Conservation (phyloP, 2,113 vertebrate genomes). For the Rhabdomys dilectus region DNA sequence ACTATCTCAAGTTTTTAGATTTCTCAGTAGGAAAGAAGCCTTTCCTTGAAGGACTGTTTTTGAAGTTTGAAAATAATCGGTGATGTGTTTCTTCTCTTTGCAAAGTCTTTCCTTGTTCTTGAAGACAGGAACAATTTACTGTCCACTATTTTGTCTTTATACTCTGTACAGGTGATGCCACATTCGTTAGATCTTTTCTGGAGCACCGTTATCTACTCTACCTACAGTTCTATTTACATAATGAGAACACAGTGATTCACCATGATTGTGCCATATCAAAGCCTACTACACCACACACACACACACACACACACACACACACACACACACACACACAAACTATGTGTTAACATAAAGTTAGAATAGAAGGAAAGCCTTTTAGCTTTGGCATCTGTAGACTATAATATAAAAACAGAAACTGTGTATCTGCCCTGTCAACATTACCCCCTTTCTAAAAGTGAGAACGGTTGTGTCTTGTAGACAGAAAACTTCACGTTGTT, state of each 20-base stretch:
- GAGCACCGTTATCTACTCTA: not conserved
- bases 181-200: not conserved
- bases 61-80: not conserved
- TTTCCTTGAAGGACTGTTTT: constrained; percentile 6
- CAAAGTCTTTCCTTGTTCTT: not conserved
- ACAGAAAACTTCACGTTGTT: not conserved
- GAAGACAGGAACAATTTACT: not conserved
- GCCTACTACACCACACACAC: not conserved
- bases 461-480: not conserved
- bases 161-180: not conserved
- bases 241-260: not conserved
- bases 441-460: not conserved
- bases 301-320: not conserved
- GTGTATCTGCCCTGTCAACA: not conserved
- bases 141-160: not conserved
- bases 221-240: not conserved
- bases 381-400: not conserved
- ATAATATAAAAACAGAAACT: constrained; percentile 5
- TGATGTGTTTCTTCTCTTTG: not conserved
- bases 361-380: not conserved
- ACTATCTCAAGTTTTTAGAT: not conserved
- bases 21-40: constrained; percentile 20
- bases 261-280: not conserved
- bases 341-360: not conserved
- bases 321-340: not conserved